These are phyloP conservation scores for Caenorhabditis sp. DNA, from an alignment of 2,888 invertebrate species.

Conservation along the genomic window DNA sequence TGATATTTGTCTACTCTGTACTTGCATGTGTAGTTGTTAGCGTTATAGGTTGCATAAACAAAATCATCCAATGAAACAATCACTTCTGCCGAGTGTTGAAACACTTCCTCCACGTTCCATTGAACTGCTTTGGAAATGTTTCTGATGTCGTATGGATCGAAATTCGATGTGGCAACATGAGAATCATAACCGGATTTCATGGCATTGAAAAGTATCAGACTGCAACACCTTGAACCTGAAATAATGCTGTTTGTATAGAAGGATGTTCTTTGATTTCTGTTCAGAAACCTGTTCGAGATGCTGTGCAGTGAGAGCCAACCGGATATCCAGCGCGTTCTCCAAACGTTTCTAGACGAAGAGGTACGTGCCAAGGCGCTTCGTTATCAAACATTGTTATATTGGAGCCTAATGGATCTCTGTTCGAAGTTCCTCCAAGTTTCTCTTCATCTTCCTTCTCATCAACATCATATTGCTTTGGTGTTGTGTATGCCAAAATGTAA, in stretches of 20 bases:
- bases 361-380: conserved; percentile 48
- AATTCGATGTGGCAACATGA: conserved; percentile 34
- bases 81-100: conserved; percentile 63
- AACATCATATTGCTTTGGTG: conserved; percentile 68
- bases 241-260: not conserved
- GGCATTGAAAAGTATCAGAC: conserved; percentile 65
- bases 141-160: conserved; percentile 64
- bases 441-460: conserved; percentile 56
- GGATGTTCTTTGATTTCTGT: not conserved
- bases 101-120: conserved; percentile 61
- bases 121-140: conserved; percentile 60
- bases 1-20: conserved; percentile 64
- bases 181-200: conserved; percentile 63
- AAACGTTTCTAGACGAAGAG: conserved; percentile 42
- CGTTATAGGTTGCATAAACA: conserved; percentile 53
- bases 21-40: conserved; percentile 61
- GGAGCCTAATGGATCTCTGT: conserved; percentile 64
- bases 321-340: conserved; percentile 68
- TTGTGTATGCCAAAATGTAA: conserved; percentile 63
- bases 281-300: conserved; percentile 35
- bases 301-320: conserved; percentile 65
- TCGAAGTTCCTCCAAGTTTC: conserved; percentile 46
- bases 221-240: conserved; percentile 67
- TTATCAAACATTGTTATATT: conserved; percentile 41
- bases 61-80: conserved; percentile 69